Evolutionary conservation across 2,113 vertebrate genomes (phyloP).

Genomic region (Ranitomeya variabilis): DNA sequence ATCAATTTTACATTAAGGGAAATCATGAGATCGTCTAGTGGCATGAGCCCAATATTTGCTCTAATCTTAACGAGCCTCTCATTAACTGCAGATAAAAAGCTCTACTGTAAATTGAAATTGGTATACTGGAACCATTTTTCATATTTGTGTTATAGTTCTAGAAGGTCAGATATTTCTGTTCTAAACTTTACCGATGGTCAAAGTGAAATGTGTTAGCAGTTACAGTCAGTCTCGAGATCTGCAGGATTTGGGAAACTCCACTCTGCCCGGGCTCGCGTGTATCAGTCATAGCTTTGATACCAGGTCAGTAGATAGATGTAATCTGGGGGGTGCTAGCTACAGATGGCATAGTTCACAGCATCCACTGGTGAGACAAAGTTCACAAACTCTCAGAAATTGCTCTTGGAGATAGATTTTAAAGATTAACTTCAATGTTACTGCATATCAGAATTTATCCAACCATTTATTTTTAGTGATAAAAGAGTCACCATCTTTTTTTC

Average conservation of each 20-base stretch:
- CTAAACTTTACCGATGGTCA: background rate
- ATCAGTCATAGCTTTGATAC: background rate
- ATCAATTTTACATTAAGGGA: slow-evolving; percentile 25
- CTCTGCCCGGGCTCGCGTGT: background rate
- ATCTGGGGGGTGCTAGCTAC: background rate
- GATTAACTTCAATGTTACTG: background rate
- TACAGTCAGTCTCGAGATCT: background rate
- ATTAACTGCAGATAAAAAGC: background rate
- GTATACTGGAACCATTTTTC: background rate
- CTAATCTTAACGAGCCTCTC: background rate
- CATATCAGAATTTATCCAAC: background rate
- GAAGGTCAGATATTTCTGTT: background rate
- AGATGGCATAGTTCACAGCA: background rate
- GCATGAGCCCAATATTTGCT: background rate
- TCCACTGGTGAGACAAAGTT: background rate
- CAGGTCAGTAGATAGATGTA: background rate
- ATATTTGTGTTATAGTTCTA: background rate
- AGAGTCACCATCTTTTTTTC: background rate
- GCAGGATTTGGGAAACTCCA: background rate
- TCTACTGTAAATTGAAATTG: background rate
- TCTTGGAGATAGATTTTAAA: background rate
- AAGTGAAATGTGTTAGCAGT: background rate
- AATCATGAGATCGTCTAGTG: background rate
- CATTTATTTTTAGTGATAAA: background rate
- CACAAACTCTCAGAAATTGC: background rate